Conservation (phyloP, 2,888 invertebrate genomes). For the Caenorhabditis plicata region DNA sequence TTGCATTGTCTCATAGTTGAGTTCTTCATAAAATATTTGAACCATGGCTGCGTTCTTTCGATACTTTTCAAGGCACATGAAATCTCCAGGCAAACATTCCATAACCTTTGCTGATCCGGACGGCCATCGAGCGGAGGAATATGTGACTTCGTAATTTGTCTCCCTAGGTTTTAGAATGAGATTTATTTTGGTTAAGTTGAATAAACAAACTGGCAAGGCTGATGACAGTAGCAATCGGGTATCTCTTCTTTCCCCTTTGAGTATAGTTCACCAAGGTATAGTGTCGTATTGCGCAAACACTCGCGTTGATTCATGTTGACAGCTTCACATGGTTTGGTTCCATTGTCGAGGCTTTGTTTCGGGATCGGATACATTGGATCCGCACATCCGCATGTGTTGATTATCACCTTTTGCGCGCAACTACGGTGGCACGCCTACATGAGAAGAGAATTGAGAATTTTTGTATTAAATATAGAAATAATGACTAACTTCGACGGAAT, state of each 20-base stretch:
- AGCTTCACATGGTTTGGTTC: slow-evolving; percentile 47
- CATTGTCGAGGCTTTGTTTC: slow-evolving; percentile 8
- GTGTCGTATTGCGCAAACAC: slow-evolving; percentile 58
- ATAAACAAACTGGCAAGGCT: slow-evolving; percentile 59
- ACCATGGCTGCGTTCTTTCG: slow-evolving; percentile 65
- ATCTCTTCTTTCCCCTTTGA: slow-evolving; percentile 43
- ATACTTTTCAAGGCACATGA: slow-evolving; percentile 63
- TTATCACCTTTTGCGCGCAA: slow-evolving; percentile 61
- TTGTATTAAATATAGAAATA: background rate
- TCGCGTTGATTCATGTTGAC: slow-evolving; percentile 57
- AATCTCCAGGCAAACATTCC: slow-evolving; percentile 61
- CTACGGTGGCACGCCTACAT: slow-evolving; percentile 60
- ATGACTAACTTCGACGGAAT: slow-evolving; percentile 59
- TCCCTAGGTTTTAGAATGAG: slow-evolving; percentile 40
- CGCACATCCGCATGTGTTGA: slow-evolving; percentile 57
- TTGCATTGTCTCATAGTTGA: slow-evolving; percentile 64
- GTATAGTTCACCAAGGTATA: slow-evolving; percentile 50
- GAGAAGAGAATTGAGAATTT: background rate
- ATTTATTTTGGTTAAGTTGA: background rate
- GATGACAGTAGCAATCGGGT: slow-evolving; percentile 60
- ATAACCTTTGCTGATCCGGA: slow-evolving; percentile 65
- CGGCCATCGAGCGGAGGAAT: slow-evolving; percentile 65
- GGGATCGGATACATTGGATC: slow-evolving; percentile 64
- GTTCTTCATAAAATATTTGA: slow-evolving; percentile 66
- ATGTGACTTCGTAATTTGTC: slow-evolving; percentile 65